Conservation (phyloP, 2,797 vertebrate species). For the Sebastes baramenuke region DNA sequence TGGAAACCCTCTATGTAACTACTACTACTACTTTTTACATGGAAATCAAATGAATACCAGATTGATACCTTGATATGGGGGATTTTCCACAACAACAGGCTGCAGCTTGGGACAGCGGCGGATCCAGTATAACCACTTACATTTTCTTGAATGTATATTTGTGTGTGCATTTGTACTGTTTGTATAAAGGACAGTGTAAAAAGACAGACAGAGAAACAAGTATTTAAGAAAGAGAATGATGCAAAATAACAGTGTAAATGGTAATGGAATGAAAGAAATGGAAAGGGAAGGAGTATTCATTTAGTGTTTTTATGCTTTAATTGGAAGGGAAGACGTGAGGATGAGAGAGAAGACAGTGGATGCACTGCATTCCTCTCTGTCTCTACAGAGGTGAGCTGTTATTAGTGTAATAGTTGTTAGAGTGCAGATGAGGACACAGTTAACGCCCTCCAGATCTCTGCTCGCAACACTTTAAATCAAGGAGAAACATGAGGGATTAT, state of each 20-base stretch:
- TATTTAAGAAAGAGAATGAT: neutral
- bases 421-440: constrained; percentile 39
- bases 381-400: neutral
- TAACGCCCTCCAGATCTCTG: neutral
- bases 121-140: neutral
- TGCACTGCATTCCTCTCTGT: constrained; percentile 25
- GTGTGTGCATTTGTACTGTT: neutral
- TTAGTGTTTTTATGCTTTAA: neutral
- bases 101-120: neutral
- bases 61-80: neutral
- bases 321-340: neutral
- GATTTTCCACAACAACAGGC: neutral
- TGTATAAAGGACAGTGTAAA: neutral
- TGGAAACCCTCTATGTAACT: neutral
- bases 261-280: neutral
- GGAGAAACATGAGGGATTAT: too few relatives aligned
- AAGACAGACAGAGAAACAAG: neutral
- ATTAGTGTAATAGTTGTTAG: neutral
- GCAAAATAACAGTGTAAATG: neutral
- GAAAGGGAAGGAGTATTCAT: neutral
- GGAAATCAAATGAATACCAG: neutral
- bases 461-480: neutral
- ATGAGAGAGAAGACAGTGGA: constrained; percentile 13
- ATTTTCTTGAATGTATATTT: neutral
- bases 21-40: neutral